Evolutionary conservation across 2,113 vertebrate genomes (phyloP), one percentile per base, ranked within the genome.

Genomic region (Equus quagga): DNA sequence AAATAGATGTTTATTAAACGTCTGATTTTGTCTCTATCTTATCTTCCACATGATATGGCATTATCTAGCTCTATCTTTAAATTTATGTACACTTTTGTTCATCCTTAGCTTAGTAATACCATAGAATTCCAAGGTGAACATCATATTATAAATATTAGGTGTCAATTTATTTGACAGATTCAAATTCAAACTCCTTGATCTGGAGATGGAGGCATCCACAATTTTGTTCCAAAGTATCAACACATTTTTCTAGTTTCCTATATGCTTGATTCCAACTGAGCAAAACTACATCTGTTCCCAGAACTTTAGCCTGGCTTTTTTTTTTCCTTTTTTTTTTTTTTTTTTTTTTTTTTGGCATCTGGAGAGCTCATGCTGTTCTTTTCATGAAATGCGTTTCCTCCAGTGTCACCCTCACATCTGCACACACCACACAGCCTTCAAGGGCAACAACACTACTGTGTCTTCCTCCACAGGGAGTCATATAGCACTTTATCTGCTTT

Each of bases 381-480:
- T 9, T 78, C 3, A 51, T 6, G 8, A 33, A 10, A 33, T 0
- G 1, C 13, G 24, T 19, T 65, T 62, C n/a, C 76, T 58, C 54
- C 54, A 46, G 49, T 1, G 3, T 41, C 11, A 21, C 6, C 5
- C 28, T 11, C 2, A 33, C 0, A 2, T 4, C 60, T 69, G 79
- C 9, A 26, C 18, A 56, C 2, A 51, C 19, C 58, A 3, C 18
- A 4, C 8, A 44, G 2, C n/a, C 28, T 79, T 70, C 21, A 31
- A 44, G 19, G 2, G 13, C n/a, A 75, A 8, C 0, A 1, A 3
- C 28, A 18, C 6, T 2, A 0, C 5, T 12, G 12, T 23, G 17
- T 33, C 60, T 58, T 28, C 13, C 28, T 46, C 14, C 41, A 5
- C 2, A 1, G 1, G 8, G 58, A 69, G 33, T 7, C 36, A 36